These are phyloP conservation scores for Octonoba sinensis DNA, from an alignment of 2,888 invertebrate genomes.

Conservation along the genomic window DNA sequence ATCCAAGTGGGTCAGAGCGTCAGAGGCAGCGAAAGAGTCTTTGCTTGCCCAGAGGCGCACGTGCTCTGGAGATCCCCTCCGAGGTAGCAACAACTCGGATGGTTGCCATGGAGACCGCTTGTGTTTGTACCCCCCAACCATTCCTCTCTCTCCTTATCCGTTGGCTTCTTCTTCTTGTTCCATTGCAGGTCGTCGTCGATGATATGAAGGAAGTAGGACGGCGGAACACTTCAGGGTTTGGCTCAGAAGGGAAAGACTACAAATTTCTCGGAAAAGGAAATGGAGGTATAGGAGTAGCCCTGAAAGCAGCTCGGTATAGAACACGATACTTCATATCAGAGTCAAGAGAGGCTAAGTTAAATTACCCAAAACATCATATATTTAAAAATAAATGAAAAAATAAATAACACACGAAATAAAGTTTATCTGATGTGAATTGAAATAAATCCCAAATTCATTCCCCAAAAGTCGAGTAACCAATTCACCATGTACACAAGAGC, in stretches of 20 bases:
- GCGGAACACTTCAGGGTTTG: constrained; percentile 47
- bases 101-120: constrained; percentile 59
- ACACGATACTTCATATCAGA: no score
- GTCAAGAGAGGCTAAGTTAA: no score
- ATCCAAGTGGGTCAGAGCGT: constrained; percentile 61
- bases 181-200: constrained; percentile 47
- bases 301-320: no score
- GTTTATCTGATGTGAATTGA: no score
- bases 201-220: constrained; percentile 34
- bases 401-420: no score
- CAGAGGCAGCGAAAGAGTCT: constrained; percentile 34
- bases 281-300: no score
- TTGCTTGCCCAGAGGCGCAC: constrained; percentile 59
- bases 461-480: no score
- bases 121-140: constrained; percentile 39
- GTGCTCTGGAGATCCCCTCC: constrained; percentile 43
- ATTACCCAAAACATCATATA: no score
- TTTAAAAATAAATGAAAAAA: no score
- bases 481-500: no score
- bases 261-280: constrained; percentile 14
- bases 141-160: constrained; percentile 5
- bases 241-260: constrained; percentile 22
- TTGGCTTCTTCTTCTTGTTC: constrained; percentile 34
- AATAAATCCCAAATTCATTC: no score
- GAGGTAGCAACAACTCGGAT: constrained; percentile 60